Evolutionary conservation across 2,888 invertebrate species (phyloP).

Genomic region (Parochlus steinenii): DNA sequence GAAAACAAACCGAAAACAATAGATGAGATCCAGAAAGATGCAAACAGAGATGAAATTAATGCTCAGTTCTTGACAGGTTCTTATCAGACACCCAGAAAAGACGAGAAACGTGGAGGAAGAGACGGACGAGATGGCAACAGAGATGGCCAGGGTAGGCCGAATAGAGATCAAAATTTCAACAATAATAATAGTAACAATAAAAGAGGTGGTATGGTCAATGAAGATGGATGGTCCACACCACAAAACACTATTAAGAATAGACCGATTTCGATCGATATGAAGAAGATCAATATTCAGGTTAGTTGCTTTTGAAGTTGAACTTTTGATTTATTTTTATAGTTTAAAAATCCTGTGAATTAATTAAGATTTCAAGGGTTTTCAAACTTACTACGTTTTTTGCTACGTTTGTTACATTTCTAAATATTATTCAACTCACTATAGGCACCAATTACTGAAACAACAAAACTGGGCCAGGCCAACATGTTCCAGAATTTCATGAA

Average conservation of each 20-base stretch:
- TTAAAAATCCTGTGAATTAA: no score
- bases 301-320: no score
- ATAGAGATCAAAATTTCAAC: background rate
- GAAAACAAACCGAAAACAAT: conserved; percentile 87
- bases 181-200: conserved; percentile 2
- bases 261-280: conserved; percentile 4
- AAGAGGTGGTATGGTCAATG: conserved; percentile 1
- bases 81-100: background rate
- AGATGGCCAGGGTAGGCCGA: background rate
- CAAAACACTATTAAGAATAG: conserved; percentile 3
- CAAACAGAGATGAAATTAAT: conserved; percentile 64
- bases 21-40: conserved; percentile 84
- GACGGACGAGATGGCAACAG: background rate
- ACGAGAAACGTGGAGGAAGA: conserved; percentile 4
- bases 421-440: no score
- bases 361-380: no score
- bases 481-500: conserved; percentile 5
- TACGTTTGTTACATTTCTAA: no score
- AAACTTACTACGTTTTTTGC: no score
- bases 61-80: conserved; percentile 33
- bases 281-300: conserved; percentile 1
- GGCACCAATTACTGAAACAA: conserved; percentile 2
- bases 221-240: conserved; percentile 10
- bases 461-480: conserved; percentile 1
- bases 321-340: no score